Percentiles rank a stretch among this genome's conserved stretches.
Conservation (phyloP, 92 coral and sea anemone genomes). For the Phymanthus crucifer region DNA sequence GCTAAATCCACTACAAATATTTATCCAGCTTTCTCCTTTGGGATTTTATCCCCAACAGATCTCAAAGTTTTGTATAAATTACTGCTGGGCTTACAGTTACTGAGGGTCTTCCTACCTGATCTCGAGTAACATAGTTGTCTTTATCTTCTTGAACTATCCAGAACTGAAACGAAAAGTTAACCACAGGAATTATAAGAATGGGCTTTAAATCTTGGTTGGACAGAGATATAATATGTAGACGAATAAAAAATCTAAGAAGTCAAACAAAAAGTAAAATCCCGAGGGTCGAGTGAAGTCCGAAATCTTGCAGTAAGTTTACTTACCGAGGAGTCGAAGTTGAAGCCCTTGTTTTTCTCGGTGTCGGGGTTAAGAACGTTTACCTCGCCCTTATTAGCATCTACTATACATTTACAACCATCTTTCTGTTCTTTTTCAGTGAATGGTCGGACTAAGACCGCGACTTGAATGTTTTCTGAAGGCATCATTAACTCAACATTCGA, state of each 20-base stretch:
- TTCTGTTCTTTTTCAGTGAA: conserved; percentile 71
- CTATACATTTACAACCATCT: conserved; percentile 63
- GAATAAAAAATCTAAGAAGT: neutral
- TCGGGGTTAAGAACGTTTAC: conserved; percentile 79
- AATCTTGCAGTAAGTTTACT: too few species aligned
- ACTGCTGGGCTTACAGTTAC: neutral
- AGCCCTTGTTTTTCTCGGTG: conserved; percentile 67
- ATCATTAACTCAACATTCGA: conserved; percentile 17
- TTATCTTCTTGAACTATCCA: conserved; percentile 36
- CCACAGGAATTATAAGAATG: neutral
- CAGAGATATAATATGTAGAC: neutral
- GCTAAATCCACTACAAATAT: conserved; percentile 15
- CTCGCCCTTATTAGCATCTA: conserved; percentile 66
- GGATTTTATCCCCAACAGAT: conserved; percentile 26
- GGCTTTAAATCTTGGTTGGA: neutral
- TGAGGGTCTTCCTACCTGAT: conserved; percentile 33
- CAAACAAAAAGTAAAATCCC: neutral
- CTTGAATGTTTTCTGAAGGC: conserved; percentile 68
- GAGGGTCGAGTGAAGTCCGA: too few species aligned
- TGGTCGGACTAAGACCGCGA: conserved; percentile 84
- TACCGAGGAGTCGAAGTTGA: conserved; percentile 89
- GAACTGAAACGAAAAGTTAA: conserved; percentile 25
- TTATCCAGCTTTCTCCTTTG: neutral
- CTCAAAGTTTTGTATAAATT: conserved; percentile 19
- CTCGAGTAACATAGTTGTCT: conserved; percentile 30